phyloP scores from a whole-genome alignment of 64 coral and sea anemone genomes.

The Dendronephthya gigantea region DNA sequence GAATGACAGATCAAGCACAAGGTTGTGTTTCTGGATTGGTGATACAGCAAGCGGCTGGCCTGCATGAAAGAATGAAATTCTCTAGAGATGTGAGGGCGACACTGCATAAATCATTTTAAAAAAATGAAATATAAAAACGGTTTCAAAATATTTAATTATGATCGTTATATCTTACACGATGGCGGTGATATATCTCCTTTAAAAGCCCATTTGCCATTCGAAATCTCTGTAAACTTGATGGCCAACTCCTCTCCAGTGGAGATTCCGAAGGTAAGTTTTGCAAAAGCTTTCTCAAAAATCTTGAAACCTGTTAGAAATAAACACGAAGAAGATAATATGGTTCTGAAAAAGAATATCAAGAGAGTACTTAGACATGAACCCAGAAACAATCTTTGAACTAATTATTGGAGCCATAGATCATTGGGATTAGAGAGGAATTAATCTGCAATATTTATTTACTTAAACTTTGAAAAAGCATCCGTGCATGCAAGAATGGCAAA shows the following conservation, averaged over 20 bases:
- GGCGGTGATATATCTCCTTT: slow-evolving; percentile 8
- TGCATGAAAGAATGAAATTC: no score
- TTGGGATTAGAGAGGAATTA: neutral
- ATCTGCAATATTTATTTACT: no score
- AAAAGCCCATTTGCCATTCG: slow-evolving; percentile 1
- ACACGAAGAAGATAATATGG: neutral
- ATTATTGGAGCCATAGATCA: neutral
- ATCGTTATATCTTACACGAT: neutral
- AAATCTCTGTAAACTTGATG: neutral
- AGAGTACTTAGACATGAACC: no score
- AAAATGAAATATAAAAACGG: no score
- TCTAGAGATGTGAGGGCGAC: no score
- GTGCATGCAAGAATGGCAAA: no score
- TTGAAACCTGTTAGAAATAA: neutral
- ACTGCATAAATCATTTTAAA: no score
- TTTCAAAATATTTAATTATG: neutral
- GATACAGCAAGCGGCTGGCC: no score
- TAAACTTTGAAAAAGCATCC: no score
- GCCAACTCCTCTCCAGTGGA: slow-evolving; percentile 5
- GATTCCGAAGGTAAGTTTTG: neutral
- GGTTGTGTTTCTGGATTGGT: no score
- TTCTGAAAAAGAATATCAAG: neutral
- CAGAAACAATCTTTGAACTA: neutral
- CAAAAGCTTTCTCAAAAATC: neutral
- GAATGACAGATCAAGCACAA: no score